Base-by-base conservation (phyloP, 2,797 vertebrate species). In the Sebastiscus albofasciatus region DNA sequence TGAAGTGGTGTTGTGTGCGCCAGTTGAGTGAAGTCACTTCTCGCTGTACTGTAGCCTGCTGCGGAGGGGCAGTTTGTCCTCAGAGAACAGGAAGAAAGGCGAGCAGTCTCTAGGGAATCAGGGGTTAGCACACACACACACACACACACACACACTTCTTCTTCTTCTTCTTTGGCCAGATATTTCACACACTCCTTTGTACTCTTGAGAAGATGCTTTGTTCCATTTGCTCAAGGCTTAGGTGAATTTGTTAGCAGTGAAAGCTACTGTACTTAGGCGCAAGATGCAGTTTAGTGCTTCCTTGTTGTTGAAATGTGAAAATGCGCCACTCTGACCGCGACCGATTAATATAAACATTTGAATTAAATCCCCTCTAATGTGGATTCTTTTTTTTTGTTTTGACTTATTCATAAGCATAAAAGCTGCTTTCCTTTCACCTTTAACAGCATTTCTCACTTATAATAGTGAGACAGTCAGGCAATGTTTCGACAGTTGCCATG, bases 81-180 rank as follows among this genome's bases (percentile, higher is more conserved):
- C 62, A 5, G 75, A 79, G 80, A 9, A 79, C 33, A 71, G 67
- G 75, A 80, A 88, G 74, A 91, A 85, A 89, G 82, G 46, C 58
- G 9, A 71, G 67, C 36, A 8, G 54, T 49, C 83, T 79, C 49
- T 0, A 16, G 82, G 73, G 80, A 86, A 39, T 42, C 8, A 8
- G 49, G 59, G 72, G 78, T 83, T 77, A 70, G 69, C 55, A 1
- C 69, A 60, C 46, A 75, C 54, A 58, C 46, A 60, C 16, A 22
- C 61, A 12, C 16, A 27, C 55, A 60, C 29, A 20, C 16, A 20
- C 60, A 42, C 34, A 24, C 64, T 18, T 6, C 14, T 72, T 6
- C 33, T 49, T 24, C 65, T 39, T 31, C 59, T 67, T 62, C 29
- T 42, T 33, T 16, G 29, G 60, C 71, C 69, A 64, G 71, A 80